Evolutionary conservation across 1,140 invertebrate genomes (phyloP), one percentile per base, ranked within the genome.

Genomic region (Caenorhabditis inopinata): DNA sequence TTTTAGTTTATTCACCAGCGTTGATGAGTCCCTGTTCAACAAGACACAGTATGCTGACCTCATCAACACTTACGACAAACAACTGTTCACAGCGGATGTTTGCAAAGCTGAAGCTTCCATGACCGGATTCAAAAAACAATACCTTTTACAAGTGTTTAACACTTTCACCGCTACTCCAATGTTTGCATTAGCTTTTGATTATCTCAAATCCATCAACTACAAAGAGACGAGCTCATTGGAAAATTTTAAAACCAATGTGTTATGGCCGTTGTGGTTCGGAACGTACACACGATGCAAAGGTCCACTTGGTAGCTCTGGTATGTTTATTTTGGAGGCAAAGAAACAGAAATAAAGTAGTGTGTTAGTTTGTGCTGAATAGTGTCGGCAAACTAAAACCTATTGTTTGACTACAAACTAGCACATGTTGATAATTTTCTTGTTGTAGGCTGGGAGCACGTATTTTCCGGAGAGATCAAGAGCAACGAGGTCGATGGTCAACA

Each of bases 401-500:
- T 68, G 49, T 48, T 79, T 83, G 25, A 58, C 62, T 29, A 27
- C 21, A 82, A 38, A 47, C 18, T 74, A 18, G 21, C 42, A 76
- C 42, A 16, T 25, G n/a, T n/a, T n/a, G n/a, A n/a, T n/a, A n/a
- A n/a, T n/a, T 6, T 7, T 12, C 21, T 42, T 27, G 45, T 73
- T 53, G 25, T 79, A 49, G 85, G 85, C 49, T 86, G 74, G 62
- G 90, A 91, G 78, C 90, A 91, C 86, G 90, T 91, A n/a, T 91
- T 90, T 88, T 88, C 90, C 74, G 90, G 90, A 35, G 90, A 91
- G 84, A 86, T 83, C 7, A 85, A 89, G 53, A 83, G 86, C 1
- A 83, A 88, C 79, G 87, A 21, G 29, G 87, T 91, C 45, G 88
- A 90, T 78, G 90, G 90, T 18, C 88, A 91, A 35, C 90, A 91